Evolutionary conservation across 2,797 vertebrate genomes (phyloP), one percentile per base, ranked within the genome.

Genomic region (Mormyrops attenuatus): DNA sequence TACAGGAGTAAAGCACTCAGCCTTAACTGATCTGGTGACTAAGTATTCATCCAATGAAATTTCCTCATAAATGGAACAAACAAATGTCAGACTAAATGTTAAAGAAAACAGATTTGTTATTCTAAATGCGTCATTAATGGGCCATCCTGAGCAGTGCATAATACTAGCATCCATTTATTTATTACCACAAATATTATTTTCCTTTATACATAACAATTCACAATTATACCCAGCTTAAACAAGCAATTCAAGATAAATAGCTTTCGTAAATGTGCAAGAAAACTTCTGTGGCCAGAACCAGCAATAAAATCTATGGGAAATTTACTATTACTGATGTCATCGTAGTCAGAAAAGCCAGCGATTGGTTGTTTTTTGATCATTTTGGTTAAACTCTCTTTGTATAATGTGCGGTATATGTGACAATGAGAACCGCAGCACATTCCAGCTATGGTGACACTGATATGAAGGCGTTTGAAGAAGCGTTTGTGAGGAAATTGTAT

Each of bases 51-150:
- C 41, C 77, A 82, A 82, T 82, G 20, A 82, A 82, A 82, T 82
- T n/a, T 82, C 77, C 38, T n/a, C 17, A 17, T 82, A 44, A 82
- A 47, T 47, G 77, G 20, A 82, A 82, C 41, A 82, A 82, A 82
- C 77, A 82, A 82, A 47, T 47, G 77, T 22, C 77, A 52, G 49
- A 50, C 44, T 52, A 85, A 85, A 85, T 85, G 84, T 52, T 85
- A 85, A 22, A 15, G 84, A 50, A 52, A 85, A 85, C 47, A 50
- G 44, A 52, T 85, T 82, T 47, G 84, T 85, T 85, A 52, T 30
- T 30, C 22, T 26, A 85, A 85, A 85, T 50, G 49, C 4, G 0
- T 85, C n/a, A 50, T 52, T 52, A 82, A 82, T 50, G 22, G n/a
- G 13, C 84, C 47, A 53, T 52, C 47, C 84, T 5, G 5, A 85